Percentiles rank a stretch among this genome's conserved stretches.
phyloP scores from a whole-genome alignment of 2,113 vertebrate genomes.

The Petrocephalus microphthalmus region DNA sequence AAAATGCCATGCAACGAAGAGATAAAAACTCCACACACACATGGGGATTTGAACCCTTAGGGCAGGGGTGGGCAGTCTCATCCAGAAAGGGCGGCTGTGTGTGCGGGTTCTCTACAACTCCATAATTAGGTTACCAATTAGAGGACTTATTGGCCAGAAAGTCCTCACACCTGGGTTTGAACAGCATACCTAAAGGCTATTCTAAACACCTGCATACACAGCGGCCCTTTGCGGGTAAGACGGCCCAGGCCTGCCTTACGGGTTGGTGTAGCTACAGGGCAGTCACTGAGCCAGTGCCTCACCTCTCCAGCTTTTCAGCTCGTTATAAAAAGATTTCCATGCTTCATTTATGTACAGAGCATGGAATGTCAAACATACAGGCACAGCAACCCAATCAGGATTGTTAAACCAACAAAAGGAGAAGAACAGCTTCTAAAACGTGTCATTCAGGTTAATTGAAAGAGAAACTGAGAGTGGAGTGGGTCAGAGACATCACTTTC shows the following conservation, averaged over 20 bases:
- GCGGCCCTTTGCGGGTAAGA: no score
- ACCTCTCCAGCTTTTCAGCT: not conserved
- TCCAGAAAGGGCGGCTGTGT: no score
- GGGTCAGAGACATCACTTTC: not conserved
- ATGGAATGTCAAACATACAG: not conserved
- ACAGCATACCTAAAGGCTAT: no score
- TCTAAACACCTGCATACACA: no score
- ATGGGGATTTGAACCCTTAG: not conserved
- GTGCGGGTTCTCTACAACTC: no score
- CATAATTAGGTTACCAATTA: no score
- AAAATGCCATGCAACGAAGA: not conserved
- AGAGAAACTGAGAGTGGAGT: not conserved
- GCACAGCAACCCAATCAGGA: not conserved
- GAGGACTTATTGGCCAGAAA: no score
- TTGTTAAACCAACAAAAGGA: not conserved
- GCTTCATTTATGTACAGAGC: not conserved
- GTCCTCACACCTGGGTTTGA: no score
- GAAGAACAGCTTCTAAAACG: not conserved
- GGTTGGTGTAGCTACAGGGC: not conserved
- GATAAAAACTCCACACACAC: not conserved
- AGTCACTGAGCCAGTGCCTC: not conserved
- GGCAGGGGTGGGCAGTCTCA: no score
- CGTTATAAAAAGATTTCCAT: not conserved
- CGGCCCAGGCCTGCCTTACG: no score
- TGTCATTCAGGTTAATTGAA: not conserved